Percentiles rank a stretch among this genome's conserved stretches.
Conservation (phyloP, 2,888 invertebrate species). For the Sesamia inferens region DNA sequence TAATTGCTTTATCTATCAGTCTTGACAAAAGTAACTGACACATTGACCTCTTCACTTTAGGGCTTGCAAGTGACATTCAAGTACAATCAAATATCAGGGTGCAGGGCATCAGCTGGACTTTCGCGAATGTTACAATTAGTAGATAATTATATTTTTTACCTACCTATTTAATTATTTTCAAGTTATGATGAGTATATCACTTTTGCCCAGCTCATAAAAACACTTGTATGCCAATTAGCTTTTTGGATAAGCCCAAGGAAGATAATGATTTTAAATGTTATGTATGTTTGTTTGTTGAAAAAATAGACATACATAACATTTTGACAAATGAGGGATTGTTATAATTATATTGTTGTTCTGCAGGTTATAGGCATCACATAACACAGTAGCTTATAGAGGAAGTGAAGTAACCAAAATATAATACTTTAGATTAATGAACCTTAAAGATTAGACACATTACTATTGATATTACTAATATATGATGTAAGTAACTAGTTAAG, state of each 20-base stretch:
- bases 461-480: background rate
- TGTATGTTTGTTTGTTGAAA: too few species aligned
- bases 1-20: constrained; percentile 1
- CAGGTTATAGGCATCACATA: background rate
- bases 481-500: background rate
- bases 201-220: background rate
- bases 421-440: background rate
- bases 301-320: background rate
- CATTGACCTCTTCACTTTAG: background rate
- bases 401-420: background rate
- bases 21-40: background rate
- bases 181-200: background rate
- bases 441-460: background rate
- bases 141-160: background rate
- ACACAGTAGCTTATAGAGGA: too few species aligned
- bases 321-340: too few species aligned
- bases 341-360: background rate
- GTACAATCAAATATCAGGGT: constrained; percentile 1
- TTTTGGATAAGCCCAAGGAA: too few species aligned
- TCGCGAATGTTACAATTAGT: background rate
- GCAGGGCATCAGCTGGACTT: background rate
- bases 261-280: too few species aligned
- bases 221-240: background rate
- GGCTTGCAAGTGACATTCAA: background rate
- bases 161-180: background rate